These are phyloP conservation scores for Melitaea cinxia DNA, from an alignment of 1,140 invertebrate genomes.

Conservation along the genomic window DNA sequence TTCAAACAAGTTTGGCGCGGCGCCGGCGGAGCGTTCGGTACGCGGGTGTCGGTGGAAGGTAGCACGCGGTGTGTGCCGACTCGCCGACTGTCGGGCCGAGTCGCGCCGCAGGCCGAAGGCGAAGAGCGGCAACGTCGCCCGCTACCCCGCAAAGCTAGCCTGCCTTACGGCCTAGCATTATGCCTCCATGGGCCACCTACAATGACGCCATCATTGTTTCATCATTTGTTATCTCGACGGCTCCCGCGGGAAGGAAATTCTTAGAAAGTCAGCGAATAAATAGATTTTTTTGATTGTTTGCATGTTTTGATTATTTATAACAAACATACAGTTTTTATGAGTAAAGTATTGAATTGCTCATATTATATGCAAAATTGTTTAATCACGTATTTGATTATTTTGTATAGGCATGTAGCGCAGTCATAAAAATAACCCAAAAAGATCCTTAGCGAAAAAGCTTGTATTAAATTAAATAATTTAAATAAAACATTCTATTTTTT, in stretches of 20 bases:
- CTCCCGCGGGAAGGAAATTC: conserved; percentile 34
- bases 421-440: no score
- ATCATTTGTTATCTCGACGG: conserved; percentile 35
- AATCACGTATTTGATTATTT: no score
- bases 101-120: conserved; percentile 13
- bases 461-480: no score
- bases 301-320: conserved; percentile 6
- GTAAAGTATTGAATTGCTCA: no score
- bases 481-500: no score
- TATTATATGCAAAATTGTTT: no score
- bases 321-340: background rate
- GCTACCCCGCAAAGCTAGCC: conserved; percentile 22
- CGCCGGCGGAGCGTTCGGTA: conserved; percentile 50
- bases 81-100: conserved; percentile 24
- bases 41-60: conserved; percentile 35
- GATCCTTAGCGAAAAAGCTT: no score
- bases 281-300: conserved; percentile 8
- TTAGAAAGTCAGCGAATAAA: conserved; percentile 17
- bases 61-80: conserved; percentile 20
- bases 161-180: background rate
- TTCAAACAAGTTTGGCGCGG: conserved; percentile 52
- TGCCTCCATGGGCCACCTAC: conserved; percentile 19
- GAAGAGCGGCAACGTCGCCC: conserved; percentile 27
- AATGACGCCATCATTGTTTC: conserved; percentile 38
- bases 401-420: no score